Conservation (phyloP, 2,888 invertebrate genomes). For the Lochmaea crataegi region DNA sequence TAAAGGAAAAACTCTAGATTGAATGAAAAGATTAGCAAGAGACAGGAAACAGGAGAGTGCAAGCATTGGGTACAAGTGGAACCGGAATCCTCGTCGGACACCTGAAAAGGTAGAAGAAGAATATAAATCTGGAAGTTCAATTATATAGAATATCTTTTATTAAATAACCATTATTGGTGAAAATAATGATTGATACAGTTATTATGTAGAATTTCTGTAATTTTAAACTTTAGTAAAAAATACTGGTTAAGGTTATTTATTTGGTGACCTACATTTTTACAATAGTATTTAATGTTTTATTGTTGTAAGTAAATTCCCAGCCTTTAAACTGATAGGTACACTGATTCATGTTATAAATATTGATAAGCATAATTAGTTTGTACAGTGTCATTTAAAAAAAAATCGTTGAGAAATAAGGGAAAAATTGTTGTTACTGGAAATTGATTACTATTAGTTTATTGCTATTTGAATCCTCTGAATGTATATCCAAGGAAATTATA, state of each 20-base stretch:
- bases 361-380: slow-evolving; percentile 7
- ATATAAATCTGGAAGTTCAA: too few species aligned
- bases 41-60: too few species aligned
- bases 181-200: too few species aligned
- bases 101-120: too few species aligned
- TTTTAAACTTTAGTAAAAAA: background rate
- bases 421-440: background rate
- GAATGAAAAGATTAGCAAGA: too few species aligned
- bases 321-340: slow-evolving; percentile 14
- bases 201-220: background rate
- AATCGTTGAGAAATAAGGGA: background rate
- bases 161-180: slow-evolving; percentile 5
- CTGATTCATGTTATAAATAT: slow-evolving; percentile 14
- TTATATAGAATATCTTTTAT: background rate
- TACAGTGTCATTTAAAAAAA: background rate
- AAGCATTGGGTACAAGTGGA: too few species aligned
- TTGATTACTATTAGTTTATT: too few species aligned
- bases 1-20: too few species aligned
- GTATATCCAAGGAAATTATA: too few species aligned
- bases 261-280: background rate
- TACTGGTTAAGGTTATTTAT: background rate
- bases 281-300: background rate
- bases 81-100: too few species aligned
- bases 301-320: background rate
- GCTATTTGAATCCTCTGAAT: too few species aligned